These are phyloP conservation scores for Chaetogeoica ovagalla DNA, from an alignment of 2,888 invertebrate species.

Conservation along the genomic window DNA sequence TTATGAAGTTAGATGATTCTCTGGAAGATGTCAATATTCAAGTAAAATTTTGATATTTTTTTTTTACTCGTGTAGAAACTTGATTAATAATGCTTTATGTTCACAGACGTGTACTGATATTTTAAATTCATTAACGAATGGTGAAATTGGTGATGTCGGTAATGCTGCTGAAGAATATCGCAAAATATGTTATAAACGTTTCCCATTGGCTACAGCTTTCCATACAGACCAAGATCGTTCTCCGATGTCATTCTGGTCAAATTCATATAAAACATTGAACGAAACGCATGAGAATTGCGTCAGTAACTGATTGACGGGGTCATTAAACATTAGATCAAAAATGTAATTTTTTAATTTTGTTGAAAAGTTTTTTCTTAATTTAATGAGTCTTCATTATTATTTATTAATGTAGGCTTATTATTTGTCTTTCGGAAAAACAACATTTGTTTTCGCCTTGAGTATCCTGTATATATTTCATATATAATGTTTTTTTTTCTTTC, in stretches of 20 bases:
- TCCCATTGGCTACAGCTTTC: conserved; percentile 71
- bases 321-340: conserved; percentile 44
- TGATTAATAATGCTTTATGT: conserved; percentile 44
- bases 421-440: conserved; percentile 45
- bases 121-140: conserved; percentile 74
- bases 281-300: conserved; percentile 59
- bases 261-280: conserved; percentile 41
- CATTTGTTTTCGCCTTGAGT: conserved; percentile 38
- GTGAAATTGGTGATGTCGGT: conserved; percentile 79
- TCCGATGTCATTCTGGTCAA: conserved; percentile 47
- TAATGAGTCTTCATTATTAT: conserved; percentile 44
- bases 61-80: conserved; percentile 2
- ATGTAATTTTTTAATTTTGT: conserved; percentile 50
- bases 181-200: conserved; percentile 72
- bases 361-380: conserved; percentile 36
- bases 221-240: conserved; percentile 46
- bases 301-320: conserved; percentile 58
- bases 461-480: conserved; percentile 36
- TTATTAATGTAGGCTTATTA: conserved; percentile 48
- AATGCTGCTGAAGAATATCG: conserved; percentile 70
- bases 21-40: conserved; percentile 58
- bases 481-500: conserved; percentile 28
- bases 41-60: conserved; percentile 7
- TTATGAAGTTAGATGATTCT: conserved; percentile 64
- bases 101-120: conserved; percentile 81